These are phyloP conservation scores for Diorhabda sublineata DNA, from an alignment of 1,140 invertebrate genomes.

Conservation along the genomic window DNA sequence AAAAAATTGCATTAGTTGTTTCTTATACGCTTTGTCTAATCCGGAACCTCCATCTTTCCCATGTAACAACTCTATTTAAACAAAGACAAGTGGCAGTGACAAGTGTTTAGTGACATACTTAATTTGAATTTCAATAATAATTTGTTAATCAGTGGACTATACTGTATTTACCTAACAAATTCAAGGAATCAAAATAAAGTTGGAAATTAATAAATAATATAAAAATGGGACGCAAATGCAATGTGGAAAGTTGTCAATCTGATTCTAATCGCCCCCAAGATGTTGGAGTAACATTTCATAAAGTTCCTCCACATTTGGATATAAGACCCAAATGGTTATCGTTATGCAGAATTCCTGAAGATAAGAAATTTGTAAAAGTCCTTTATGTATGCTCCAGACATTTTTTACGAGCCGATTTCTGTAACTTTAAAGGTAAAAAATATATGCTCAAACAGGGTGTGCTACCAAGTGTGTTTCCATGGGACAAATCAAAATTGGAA, in stretches of 20 bases:
- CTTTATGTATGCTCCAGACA: conserved; percentile 60
- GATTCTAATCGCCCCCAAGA: conserved; percentile 42
- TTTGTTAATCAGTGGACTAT: too few relatives aligned
- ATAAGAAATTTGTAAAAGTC: conserved; percentile 53
- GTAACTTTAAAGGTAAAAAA: conserved; percentile 56
- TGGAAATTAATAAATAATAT: background rate
- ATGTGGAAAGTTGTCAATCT: conserved; percentile 40
- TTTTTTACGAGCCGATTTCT: conserved; percentile 60
- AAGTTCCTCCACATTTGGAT: conserved; percentile 42
- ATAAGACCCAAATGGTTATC: conserved; percentile 42
- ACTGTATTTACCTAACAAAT: too few relatives aligned
- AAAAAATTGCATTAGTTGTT: too few relatives aligned
- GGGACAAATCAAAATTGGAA: conserved; percentile 43
- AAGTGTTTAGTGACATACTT: too few relatives aligned
- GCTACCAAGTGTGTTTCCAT: conserved; percentile 51
- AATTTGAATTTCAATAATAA: too few relatives aligned
- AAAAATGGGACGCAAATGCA: conserved; percentile 43
- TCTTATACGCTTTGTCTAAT: too few relatives aligned
- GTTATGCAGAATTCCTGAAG: conserved; percentile 42
- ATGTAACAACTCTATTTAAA: too few relatives aligned
- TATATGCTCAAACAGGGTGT: conserved; percentile 54
- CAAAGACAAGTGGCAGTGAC: too few relatives aligned
- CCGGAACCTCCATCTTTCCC: too few relatives aligned
- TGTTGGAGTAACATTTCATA: conserved; percentile 45
- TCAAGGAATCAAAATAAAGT: too few relatives aligned